Conservation (phyloP, 2,113 vertebrate genomes). For the Onychostruthus taczanowskii region DNA sequence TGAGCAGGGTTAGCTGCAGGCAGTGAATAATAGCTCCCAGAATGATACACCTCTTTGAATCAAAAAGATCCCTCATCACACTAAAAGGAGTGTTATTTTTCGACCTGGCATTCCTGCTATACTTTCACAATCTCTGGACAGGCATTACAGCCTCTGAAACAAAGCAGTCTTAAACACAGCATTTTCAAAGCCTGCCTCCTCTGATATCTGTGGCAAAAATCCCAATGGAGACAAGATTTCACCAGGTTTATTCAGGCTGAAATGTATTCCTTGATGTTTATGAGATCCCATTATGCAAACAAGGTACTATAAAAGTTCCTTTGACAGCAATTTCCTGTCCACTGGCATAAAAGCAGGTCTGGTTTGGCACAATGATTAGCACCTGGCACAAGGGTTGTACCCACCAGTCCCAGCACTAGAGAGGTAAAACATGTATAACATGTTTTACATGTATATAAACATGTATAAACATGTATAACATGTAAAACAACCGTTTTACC, state of each 20-base stretch:
- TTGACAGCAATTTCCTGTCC: not conserved
- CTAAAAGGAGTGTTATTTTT: not conserved
- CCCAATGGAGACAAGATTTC: not conserved
- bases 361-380: not conserved
- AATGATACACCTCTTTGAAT: not conserved
- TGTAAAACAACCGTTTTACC: not conserved
- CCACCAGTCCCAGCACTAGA: not conserved
- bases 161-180: not conserved
- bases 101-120: not conserved
- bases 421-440: not conserved
- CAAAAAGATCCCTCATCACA: not conserved
- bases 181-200: not conserved
- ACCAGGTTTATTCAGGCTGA: not conserved
- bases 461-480: rapidly evolving
- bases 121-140: not conserved
- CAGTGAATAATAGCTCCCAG: not conserved
- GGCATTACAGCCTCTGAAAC: not conserved
- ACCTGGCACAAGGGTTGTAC: not conserved
- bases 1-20: not conserved
- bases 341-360: not conserved
- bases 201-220: not conserved
- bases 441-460: too few species aligned
- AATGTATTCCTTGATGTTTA: not conserved
- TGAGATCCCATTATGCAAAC: not conserved
- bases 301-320: not conserved